Evolutionary conservation across 2,113 vertebrate genomes (phyloP), one percentile per base, ranked within the genome.

Genomic region (Ctenomys sociabilis): DNA sequence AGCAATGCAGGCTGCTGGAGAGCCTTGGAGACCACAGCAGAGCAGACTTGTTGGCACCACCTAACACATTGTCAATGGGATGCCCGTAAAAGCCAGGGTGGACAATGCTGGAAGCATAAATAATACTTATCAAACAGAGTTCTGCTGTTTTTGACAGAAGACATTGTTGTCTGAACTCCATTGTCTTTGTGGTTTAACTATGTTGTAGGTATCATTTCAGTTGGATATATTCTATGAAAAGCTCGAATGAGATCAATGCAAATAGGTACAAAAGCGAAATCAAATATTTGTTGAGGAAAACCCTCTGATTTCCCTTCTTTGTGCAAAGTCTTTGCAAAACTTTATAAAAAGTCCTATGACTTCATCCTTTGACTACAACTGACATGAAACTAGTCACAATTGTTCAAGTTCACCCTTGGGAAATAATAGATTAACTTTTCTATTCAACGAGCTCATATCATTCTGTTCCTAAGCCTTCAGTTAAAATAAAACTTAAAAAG

Each of bases 401-500:
- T 75, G 52, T 3, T 24, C 54, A 96, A 54, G 87, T 83, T 77
- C 49, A 52, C 24, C 49, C 24, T 45, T 21, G 91, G 70, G 43
- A 93, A 90, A 83, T 66, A 68, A 88, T 12, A 80, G 54, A 28
- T 70, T 90, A 12, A 84, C 75, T 85, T 95, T 49, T 93, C 90
- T 73, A 19, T 83, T 91, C 21, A 68, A 73, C 7, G 19, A 66
- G 45, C 90, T 83, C 30, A 78, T 45, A 30, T 88, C 30, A 59
- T 37, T 30, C 8, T 63, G 13, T n/a, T 5, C 32, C 54, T 12
- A 82, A 17, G 0, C n/a, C n/a, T 16, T 35, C 28, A 83, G 63
- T 5, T 85, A 81, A 92, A 90, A 93, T 9, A 96, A 88, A 64
- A n/a, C 40, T 59, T 95, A 73, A 66, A 83, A 93, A 92, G 68